phyloP scores from a whole-genome alignment of 2,888 invertebrate genomes.

The Clanis bilineata region DNA sequence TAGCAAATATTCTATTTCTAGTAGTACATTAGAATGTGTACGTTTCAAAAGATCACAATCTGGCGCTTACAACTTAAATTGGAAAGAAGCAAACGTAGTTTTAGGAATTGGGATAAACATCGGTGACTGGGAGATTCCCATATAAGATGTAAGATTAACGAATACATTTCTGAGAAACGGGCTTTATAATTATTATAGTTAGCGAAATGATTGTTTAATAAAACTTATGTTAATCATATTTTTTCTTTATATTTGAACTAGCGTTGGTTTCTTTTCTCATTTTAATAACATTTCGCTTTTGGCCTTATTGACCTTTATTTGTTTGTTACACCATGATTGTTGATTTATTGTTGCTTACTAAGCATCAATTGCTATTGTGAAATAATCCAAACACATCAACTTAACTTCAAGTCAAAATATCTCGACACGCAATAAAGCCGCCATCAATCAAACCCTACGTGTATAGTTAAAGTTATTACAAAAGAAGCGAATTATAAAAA shows the following conservation, averaged over 20 bases:
- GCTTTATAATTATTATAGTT: too few relatives aligned
- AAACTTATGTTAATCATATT: too few relatives aligned
- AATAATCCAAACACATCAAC: not conserved
- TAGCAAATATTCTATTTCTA: too few relatives aligned
- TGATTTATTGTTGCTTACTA: not conserved
- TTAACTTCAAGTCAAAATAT: not conserved
- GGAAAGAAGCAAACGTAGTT: not conserved
- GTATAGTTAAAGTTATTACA: not conserved
- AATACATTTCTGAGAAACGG: not conserved
- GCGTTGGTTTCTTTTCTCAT: too few relatives aligned
- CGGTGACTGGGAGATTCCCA: not conserved
- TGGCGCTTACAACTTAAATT: not conserved
- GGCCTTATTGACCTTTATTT: not conserved
- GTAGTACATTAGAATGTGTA: not conserved
- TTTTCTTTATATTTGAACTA: too few relatives aligned
- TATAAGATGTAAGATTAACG: not conserved
- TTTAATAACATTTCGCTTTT: too few relatives aligned
- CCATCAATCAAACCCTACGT: conserved; percentile 29
- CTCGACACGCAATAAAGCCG: conserved; percentile 24
- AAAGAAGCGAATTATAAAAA: not conserved
- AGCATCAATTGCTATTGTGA: not conserved
- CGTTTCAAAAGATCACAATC: not conserved
- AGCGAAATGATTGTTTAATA: too few relatives aligned
- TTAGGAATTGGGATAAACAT: not conserved
- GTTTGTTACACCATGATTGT: not conserved